Percentiles rank a stretch among this genome's conserved stretches.
These are phyloP conservation scores for Conchocele bisecta DNA, from an alignment of 2,888 invertebrate genomes.

Conservation along the genomic window DNA sequence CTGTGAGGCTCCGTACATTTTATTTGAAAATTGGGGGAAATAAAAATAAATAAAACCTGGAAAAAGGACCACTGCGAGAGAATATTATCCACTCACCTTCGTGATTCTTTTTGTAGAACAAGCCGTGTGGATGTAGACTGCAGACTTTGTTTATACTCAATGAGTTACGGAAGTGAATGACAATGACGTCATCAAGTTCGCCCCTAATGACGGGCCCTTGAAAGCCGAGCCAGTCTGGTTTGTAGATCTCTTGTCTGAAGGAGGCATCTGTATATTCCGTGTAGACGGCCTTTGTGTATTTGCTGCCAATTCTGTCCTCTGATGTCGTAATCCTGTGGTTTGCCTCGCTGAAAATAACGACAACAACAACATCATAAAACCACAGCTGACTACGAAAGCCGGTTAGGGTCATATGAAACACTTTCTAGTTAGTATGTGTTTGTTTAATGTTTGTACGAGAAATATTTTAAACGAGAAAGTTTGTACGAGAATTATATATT, in stretches of 20 bases:
- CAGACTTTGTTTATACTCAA: slow-evolving; percentile 44
- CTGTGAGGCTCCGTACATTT: no score
- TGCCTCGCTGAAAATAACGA: slow-evolving; percentile 57
- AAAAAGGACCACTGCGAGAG: no score
- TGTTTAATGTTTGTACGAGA: no score
- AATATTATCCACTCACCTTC: slow-evolving; percentile 68
- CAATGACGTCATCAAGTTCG: slow-evolving; percentile 71
- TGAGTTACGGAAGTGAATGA: slow-evolving; percentile 63
- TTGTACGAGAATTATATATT: no score
- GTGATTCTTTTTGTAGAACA: slow-evolving; percentile 61
- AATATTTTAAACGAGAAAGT: no score
- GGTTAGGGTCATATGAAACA: no score
- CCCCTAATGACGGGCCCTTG: slow-evolving; percentile 73
- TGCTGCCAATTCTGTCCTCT: slow-evolving; percentile 54
- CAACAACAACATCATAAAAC: no score
- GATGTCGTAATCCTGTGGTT: slow-evolving; percentile 37
- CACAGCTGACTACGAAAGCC: no score
- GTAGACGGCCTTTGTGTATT: slow-evolving; percentile 62
- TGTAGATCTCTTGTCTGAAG: slow-evolving; percentile 39
- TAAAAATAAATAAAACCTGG: no score
- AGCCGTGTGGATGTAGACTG: slow-evolving; percentile 70
- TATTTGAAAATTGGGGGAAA: no score
- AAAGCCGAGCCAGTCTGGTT: slow-evolving; percentile 56
- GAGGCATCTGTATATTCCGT: slow-evolving; percentile 58
- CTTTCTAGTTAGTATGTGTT: no score